A percentile compares a stretch with the other conserved stretches of the same genome.
Evolutionary conservation across 2,113 vertebrate species (phyloP).

Genomic region (Rallus limicola): DNA sequence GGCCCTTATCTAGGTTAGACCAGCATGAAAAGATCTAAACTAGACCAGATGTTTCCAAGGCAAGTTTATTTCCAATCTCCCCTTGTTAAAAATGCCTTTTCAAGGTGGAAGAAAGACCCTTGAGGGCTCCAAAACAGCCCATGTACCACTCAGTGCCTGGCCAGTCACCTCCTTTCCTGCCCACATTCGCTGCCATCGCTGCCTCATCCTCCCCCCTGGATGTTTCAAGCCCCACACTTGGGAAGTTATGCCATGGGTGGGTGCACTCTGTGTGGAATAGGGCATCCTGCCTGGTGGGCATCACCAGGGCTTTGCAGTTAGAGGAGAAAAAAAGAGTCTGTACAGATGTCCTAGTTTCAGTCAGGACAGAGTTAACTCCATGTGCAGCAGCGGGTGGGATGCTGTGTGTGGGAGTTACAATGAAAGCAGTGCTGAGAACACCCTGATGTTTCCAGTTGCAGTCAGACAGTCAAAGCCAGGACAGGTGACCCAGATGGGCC

Average conservation of each 20-base stretch:
- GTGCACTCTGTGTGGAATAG: accelerated
- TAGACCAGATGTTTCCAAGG: not conserved
- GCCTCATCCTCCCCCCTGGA: not conserved
- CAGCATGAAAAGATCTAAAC: not conserved
- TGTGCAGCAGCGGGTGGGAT: too few species aligned
- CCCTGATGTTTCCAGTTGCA: too few species aligned
- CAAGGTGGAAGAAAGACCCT: not conserved
- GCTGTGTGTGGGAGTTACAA: too few species aligned
- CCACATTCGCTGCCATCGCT: accelerated
- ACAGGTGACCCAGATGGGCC: too few species aligned
- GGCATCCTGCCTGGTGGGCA: not conserved
- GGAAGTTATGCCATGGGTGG: accelerated
- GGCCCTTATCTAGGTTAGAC: too few species aligned
- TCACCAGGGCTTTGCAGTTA: not conserved
- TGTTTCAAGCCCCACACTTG: not conserved
- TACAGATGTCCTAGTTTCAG: too few species aligned
- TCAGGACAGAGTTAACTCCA: too few species aligned
- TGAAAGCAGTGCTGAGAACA: too few species aligned
- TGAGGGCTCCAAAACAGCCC: not conserved
- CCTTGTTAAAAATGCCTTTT: not conserved
- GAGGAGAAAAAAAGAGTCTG: not conserved
- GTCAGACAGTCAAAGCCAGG: too few species aligned
- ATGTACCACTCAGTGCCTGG: accelerated
- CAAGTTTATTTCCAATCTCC: not conserved
- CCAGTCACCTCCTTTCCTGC: not conserved